A percentile compares a stretch with the other conserved stretches of the same genome.
These are phyloP conservation scores for Piaya cayana DNA, from an alignment of 2,113 vertebrate genomes.

Conservation along the genomic window DNA sequence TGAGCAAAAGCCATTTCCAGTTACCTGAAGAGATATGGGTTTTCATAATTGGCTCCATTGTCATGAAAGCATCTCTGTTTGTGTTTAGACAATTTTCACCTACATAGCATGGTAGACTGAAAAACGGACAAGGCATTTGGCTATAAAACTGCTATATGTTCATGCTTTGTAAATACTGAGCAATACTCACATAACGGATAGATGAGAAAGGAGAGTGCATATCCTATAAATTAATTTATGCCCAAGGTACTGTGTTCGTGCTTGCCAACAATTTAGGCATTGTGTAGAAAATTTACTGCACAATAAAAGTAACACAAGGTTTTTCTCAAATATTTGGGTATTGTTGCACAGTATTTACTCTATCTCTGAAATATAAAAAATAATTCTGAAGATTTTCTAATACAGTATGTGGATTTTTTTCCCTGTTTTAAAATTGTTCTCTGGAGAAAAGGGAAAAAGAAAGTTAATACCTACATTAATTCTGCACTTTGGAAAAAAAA, in stretches of 20 bases:
- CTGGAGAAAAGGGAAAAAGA: not conserved
- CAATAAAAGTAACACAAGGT: not conserved
- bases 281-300: not conserved
- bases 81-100: not conserved
- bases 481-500: not conserved
- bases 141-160: not conserved
- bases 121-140: not conserved
- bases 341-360: not conserved
- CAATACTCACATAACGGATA: not conserved
- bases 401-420: not conserved
- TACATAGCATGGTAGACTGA: not conserved
- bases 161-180: not conserved
- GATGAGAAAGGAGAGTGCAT: not conserved
- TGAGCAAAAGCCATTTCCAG: not conserved
- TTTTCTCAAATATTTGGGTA: not conserved
- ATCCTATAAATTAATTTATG: not conserved
- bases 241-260: not conserved
- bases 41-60: not conserved
- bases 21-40: not conserved
- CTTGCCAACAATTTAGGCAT: not conserved
- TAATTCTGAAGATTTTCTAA: not conserved
- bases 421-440: not conserved
- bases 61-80: not conserved
- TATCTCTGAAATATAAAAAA: not conserved
- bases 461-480: not conserved